These are phyloP conservation scores for Temnothorax curvispinosus DNA, from an alignment of 1,140 invertebrate genomes.

Conservation along the genomic window DNA sequence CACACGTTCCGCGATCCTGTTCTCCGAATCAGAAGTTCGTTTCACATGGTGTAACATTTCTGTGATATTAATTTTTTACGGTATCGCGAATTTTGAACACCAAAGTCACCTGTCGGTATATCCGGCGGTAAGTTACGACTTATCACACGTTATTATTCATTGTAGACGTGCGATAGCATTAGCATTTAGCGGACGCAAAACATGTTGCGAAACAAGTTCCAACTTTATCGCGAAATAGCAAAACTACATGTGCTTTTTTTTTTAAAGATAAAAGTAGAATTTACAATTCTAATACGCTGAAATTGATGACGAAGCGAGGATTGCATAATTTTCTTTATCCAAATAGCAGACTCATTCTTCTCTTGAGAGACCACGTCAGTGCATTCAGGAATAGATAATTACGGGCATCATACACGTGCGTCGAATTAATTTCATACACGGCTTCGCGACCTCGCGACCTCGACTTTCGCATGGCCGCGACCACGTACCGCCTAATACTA, in stretches of 20 bases:
- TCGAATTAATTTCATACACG: slow-evolving; percentile 62
- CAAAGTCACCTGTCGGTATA: neutral
- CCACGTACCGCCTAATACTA: slow-evolving; percentile 32
- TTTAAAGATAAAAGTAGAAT: neutral
- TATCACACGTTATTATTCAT: neutral
- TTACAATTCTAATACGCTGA: neutral
- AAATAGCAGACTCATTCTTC: neutral
- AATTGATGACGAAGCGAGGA: neutral
- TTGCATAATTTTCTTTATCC: slow-evolving; percentile 13
- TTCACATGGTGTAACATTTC: neutral
- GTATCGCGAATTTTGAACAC: neutral
- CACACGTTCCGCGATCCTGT: neutral
- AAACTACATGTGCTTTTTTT: neutral
- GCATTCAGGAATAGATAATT: slow-evolving; percentile 63
- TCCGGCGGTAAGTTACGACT: neutral
- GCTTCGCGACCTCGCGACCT: slow-evolving; percentile 28
- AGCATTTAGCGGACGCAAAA: neutral
- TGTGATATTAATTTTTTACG: neutral
- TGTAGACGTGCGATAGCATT: neutral
- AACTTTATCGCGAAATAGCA: neutral
- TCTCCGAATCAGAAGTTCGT: neutral
- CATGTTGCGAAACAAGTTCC: neutral
- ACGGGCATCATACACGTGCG: slow-evolving; percentile 15
- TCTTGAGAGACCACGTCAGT: neutral
- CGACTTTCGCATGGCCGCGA: slow-evolving; percentile 21